Conservation (phyloP, 2,888 invertebrate species). For the Lycocerus yunnanus region DNA sequence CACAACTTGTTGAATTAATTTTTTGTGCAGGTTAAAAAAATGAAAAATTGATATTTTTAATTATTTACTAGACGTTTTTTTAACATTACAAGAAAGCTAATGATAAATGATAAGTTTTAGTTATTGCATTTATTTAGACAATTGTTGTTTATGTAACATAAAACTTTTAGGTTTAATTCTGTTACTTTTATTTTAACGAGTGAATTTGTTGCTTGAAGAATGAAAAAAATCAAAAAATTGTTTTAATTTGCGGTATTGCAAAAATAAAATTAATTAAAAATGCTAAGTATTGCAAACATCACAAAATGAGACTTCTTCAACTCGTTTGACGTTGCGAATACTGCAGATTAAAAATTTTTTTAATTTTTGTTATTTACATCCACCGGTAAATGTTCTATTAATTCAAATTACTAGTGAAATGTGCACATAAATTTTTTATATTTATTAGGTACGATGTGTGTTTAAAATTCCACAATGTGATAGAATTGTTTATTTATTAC, state of each 20-base stretch:
- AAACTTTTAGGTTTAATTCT: not conserved
- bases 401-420: not conserved
- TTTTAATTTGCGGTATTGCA: not conserved
- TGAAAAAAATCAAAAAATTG: not conserved
- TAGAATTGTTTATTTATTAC: not conserved
- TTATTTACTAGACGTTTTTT: not conserved
- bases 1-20: not conserved
- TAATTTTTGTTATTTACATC: not conserved
- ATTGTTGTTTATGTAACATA: not conserved
- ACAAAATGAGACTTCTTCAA: not conserved
- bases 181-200: not conserved
- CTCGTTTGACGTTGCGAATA: not conserved
- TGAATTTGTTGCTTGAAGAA: not conserved
- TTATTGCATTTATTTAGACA: slow-evolving; percentile 16
- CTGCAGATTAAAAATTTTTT: not conserved
- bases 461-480: not conserved
- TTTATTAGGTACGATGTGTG: not conserved
- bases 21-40: not conserved
- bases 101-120: not conserved
- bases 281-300: no score
- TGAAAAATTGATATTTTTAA: not conserved
- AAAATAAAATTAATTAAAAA: not conserved
- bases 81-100: not conserved
- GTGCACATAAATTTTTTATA: not conserved
- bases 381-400: not conserved